A percentile compares a stretch with the other conserved stretches of the same genome.
Evolutionary conservation across 2,888 invertebrate genomes (phyloP).

Genomic region (Ariolimax columbianus): DNA sequence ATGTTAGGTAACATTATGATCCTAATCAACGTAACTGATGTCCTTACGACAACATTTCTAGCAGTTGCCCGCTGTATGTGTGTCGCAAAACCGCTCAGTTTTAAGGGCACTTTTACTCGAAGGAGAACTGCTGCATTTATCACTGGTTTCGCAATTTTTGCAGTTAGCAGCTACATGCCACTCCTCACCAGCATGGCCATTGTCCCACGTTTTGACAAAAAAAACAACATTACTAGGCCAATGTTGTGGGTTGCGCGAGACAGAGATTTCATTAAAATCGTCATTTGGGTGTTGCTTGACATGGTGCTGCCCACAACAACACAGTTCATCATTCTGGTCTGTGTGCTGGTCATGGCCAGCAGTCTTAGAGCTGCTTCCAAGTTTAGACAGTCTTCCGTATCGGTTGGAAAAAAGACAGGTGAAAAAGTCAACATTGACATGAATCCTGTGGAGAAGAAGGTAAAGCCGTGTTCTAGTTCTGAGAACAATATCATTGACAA

Average conservation of each 20-base stretch:
- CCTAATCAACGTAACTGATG: background rate
- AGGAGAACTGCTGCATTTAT: background rate
- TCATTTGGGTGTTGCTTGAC: background rate
- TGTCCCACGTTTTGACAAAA: background rate
- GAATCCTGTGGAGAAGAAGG: background rate
- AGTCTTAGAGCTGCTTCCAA: background rate
- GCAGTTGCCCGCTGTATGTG: slow-evolving; percentile 45
- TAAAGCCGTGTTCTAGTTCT: background rate
- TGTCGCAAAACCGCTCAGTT: slow-evolving; percentile 17
- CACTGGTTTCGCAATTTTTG: background rate
- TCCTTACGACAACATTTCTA: slow-evolving; percentile 25
- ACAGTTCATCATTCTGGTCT: slow-evolving; percentile 7
- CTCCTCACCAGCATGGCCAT: slow-evolving; percentile 18
- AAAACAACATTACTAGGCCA: background rate
- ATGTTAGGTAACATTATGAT: background rate
- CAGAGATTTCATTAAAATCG: slow-evolving; percentile 2
- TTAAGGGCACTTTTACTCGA: slow-evolving; percentile 11
- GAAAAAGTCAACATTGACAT: background rate
- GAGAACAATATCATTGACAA: background rate
- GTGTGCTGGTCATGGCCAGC: slow-evolving; percentile 26
- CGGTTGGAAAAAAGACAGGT: background rate
- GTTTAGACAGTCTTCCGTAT: background rate
- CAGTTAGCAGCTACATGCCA: slow-evolving; percentile 2
- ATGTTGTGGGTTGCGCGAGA: background rate
- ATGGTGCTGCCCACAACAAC: background rate